phyloP scores from a whole-genome alignment of 2,888 invertebrate species.

The Rhingia rostrata region DNA sequence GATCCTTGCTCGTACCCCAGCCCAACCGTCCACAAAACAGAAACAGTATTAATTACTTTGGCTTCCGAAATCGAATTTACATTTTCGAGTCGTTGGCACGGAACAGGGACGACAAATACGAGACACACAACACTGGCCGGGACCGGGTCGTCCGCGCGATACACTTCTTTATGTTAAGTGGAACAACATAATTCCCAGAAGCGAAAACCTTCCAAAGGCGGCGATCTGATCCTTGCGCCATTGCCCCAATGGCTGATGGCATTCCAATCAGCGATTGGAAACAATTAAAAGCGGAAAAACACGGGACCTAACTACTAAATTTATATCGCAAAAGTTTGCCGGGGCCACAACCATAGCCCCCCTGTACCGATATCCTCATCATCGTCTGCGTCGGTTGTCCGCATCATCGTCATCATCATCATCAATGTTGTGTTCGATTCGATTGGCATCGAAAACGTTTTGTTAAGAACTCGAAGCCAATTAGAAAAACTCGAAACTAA shows the following conservation, averaged over 20 bases:
- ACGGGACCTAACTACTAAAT: slow-evolving; percentile 78
- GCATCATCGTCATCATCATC: slow-evolving; percentile 68
- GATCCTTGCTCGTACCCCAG: slow-evolving; percentile 76
- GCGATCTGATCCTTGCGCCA: slow-evolving; percentile 66
- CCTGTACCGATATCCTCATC: slow-evolving; percentile 46
- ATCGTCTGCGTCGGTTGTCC: slow-evolving; percentile 59
- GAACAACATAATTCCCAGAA: slow-evolving; percentile 83
- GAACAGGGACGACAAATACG: slow-evolving; percentile 61
- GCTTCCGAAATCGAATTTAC: slow-evolving; percentile 83
- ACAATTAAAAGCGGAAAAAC: slow-evolving; percentile 82
- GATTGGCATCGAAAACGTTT: slow-evolving; percentile 78
- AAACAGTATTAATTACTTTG: slow-evolving; percentile 82
- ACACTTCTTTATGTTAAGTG: slow-evolving; percentile 80
- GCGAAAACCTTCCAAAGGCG: slow-evolving; percentile 75
- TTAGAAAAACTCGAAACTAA: slow-evolving; percentile 78
- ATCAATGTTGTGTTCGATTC: slow-evolving; percentile 74
- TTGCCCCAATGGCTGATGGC: slow-evolving; percentile 71
- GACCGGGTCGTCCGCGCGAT: slow-evolving; percentile 34
- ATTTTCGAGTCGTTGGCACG: slow-evolving; percentile 80
- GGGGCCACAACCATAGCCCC: background rate
- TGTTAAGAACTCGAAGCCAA: slow-evolving; percentile 78
- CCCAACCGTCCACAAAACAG: slow-evolving; percentile 26
- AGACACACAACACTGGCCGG: slow-evolving; percentile 75
- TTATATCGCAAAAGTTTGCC: slow-evolving; percentile 54
- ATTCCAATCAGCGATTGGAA: slow-evolving; percentile 80